Percentiles rank a stretch among this genome's conserved stretches.
Conservation (phyloP, 2,888 invertebrate genomes). For the Dicroscelio sp. region DNA sequence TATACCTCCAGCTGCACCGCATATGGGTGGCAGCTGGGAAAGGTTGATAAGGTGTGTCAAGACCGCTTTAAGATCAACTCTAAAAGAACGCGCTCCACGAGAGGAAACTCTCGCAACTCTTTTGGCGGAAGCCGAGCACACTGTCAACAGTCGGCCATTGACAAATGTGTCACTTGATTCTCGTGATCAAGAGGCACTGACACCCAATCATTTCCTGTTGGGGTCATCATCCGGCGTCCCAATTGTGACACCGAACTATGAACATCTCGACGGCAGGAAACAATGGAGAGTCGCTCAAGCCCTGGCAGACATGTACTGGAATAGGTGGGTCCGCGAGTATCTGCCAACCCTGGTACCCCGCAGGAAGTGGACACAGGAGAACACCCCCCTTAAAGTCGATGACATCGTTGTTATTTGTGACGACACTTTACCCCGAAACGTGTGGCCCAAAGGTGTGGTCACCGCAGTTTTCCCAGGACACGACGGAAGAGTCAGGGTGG, state of each 20-base stretch:
- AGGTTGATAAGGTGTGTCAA: slow-evolving; percentile 51
- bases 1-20: slow-evolving; percentile 23
- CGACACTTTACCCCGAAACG: slow-evolving; percentile 26
- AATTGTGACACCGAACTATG: background rate
- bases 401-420: too few species aligned
- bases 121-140: slow-evolving; percentile 76
- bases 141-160: slow-evolving; percentile 83
- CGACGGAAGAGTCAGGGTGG: slow-evolving; percentile 44
- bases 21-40: slow-evolving; percentile 65
- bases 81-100: slow-evolving; percentile 74
- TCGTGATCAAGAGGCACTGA: slow-evolving; percentile 75
- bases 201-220: slow-evolving; percentile 77
- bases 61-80: slow-evolving; percentile 69
- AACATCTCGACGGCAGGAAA: slow-evolving; percentile 29
- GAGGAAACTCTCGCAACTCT: slow-evolving; percentile 82
- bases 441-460: slow-evolving; percentile 37
- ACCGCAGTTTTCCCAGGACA: background rate
- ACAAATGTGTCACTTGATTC: slow-evolving; percentile 84
- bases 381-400: background rate
- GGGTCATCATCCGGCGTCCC: slow-evolving; percentile 69
- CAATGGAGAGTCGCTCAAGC: slow-evolving; percentile 68
- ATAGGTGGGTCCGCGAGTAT: slow-evolving; percentile 76
- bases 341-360: slow-evolving; percentile 53
- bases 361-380: background rate
- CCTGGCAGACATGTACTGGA: slow-evolving; percentile 75